Evolutionary conservation across 2,113 vertebrate species (phyloP), one percentile per base, ranked within the genome.

Genomic region (Steatornis caripensis): DNA sequence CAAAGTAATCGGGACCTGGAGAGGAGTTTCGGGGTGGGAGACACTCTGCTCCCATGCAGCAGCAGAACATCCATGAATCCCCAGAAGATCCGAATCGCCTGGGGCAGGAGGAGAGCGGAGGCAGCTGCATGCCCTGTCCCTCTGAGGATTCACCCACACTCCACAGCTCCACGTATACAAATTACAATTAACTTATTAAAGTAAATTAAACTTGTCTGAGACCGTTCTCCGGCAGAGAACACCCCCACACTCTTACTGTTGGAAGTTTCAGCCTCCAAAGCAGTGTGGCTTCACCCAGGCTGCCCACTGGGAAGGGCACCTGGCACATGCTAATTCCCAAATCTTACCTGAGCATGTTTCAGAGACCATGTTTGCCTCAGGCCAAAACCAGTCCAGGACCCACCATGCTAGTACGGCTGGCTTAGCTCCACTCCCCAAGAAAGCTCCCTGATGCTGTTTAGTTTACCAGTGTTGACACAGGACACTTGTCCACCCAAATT

Each of bases 161-260:
- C 48, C 75, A 68, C 41, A 74, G 75, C 39, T 72, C 39, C 30
- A 37, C 54, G 79, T 72, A 92, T 92, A 92, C 57, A 93, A 91
- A 93, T 88, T 55, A 87, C 96, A 91, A 91, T 74, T 37, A 91
- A 79, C 43, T 81, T 72, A 65, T 30, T 94, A 69, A 91, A 71
- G 61, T 57, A 65, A 76, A 87, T 84, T 68, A 88, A 95, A 84
- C 41, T 88, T 89, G 68, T 77, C 78, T 66, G 54, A 93, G 83
- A 77, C 27, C 19, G 76, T 93, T 84, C 58, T 49, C 49, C 57
- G 76, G 36, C 83, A 90, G 48, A 69, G 36, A 90, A 79, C 0
- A 2, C 30, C 36, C 36, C 22, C 27, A 21, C 45, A 48, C 29
- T 34, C 32, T 70, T 30, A 45, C 37, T 80, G n/a, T 23, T 84